These are phyloP conservation scores for Gyps fulvus DNA, from an alignment of 2,113 vertebrate genomes.

Conservation along the genomic window DNA sequence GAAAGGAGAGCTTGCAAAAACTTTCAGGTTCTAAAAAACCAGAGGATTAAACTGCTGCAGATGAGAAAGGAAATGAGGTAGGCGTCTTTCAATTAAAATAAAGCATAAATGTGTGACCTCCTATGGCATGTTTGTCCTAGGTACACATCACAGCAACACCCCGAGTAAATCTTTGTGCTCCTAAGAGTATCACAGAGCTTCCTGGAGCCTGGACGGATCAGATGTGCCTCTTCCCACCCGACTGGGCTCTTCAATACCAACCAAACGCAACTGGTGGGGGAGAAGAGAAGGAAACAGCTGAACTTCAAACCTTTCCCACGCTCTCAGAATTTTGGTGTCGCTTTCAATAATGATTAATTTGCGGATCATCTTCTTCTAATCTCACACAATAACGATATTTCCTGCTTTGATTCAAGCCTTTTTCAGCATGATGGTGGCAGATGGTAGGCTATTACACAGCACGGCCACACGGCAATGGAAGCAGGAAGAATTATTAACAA, in stretches of 20 bases:
- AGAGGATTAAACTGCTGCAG: neutral
- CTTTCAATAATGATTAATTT: neutral
- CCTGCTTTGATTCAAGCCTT: slow-evolving; percentile 28
- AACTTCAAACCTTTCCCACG: neutral
- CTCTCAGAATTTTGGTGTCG: neutral
- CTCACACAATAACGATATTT: neutral
- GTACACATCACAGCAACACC: neutral
- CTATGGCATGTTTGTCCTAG: neutral
- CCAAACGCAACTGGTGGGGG: neutral
- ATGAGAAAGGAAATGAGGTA: neutral
- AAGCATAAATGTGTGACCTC: neutral
- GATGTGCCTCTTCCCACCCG: neutral
- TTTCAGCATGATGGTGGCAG: slow-evolving; percentile 30
- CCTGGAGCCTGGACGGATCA: neutral
- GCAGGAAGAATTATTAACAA: slow-evolving; percentile 9
- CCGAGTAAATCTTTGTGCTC: neutral
- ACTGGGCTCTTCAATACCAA: neutral
- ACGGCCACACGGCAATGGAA: neutral
- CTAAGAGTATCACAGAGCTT: neutral
- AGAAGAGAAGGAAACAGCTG: neutral
- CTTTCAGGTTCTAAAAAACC: neutral
- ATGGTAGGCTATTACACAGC: slow-evolving; percentile 27
- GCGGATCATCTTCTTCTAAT: slow-evolving; percentile 6
- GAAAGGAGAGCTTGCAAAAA: neutral
- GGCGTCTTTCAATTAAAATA: slow-evolving; percentile 33